These are phyloP conservation scores for Ageneiosus marmoratus DNA, from an alignment of 2,113 vertebrate species.

Conservation along the genomic window DNA sequence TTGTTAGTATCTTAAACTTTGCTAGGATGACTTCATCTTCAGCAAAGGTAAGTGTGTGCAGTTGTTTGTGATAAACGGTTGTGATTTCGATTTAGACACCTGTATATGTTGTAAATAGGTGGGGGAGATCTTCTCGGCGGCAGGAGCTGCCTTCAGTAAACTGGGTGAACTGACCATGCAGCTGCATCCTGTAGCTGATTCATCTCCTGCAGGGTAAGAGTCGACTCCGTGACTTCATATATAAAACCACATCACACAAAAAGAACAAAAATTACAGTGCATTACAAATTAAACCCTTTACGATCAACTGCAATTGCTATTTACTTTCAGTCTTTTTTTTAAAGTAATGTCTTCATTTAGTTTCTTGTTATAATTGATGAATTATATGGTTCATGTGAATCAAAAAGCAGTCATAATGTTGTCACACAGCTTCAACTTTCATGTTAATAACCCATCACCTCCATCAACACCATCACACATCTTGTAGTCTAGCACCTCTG, in stretches of 20 bases:
- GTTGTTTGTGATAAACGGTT: not conserved
- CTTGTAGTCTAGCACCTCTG: not conserved
- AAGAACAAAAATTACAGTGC: too few species aligned
- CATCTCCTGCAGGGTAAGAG: slow-evolving; percentile 86
- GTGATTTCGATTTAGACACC: too few species aligned
- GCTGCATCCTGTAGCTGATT: slow-evolving; percentile 89
- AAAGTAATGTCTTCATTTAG: not conserved
- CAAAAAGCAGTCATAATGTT: not conserved
- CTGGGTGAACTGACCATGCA: slow-evolving; percentile 92
- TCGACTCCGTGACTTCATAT: not conserved
- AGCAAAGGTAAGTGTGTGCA: slow-evolving; percentile 66
- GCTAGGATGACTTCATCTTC: slow-evolving; percentile 75
- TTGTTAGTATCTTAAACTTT: not conserved
- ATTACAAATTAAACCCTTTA: too few species aligned
- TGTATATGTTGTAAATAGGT: slow-evolving; percentile 69
- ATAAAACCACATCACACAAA: too few species aligned
- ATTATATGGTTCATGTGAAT: not conserved
- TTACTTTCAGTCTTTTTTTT: not conserved
- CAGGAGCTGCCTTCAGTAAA: slow-evolving; percentile 89
- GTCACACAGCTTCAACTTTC: not conserved
- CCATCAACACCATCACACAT: not conserved
- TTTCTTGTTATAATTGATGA: not conserved
- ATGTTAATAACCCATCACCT: not conserved
- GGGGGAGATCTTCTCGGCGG: slow-evolving; percentile 92
- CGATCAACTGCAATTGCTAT: too few species aligned